Conservation (phyloP, 2,888 invertebrate species). For the Acronicta alni region DNA sequence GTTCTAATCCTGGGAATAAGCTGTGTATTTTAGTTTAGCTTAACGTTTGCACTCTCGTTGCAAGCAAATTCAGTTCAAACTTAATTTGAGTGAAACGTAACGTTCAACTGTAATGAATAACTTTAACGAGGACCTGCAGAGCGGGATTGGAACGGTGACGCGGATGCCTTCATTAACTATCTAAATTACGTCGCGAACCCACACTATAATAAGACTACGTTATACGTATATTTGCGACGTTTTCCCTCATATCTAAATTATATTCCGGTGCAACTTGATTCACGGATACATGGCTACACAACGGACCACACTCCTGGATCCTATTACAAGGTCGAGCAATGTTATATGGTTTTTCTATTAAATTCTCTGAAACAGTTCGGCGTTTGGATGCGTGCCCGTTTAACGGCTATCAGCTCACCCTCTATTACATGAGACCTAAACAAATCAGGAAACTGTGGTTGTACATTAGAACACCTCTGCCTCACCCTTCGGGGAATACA, state of each 20-base stretch:
- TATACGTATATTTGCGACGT: conserved; percentile 33
- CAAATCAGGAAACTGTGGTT: too few species aligned
- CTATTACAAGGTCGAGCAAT: too few species aligned
- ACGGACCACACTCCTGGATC: too few species aligned
- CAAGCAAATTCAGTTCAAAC: conserved; percentile 40
- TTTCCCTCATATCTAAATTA: background rate
- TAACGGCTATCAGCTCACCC: too few species aligned
- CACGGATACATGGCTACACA: too few species aligned
- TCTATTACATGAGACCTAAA: too few species aligned
- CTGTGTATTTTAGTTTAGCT: conserved; percentile 31
- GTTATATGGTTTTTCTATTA: too few species aligned
- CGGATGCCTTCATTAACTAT: conserved; percentile 55
- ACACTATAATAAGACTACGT: conserved; percentile 43
- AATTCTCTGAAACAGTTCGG: too few species aligned
- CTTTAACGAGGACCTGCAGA: conserved; percentile 48
- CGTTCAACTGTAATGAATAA: conserved; percentile 56
- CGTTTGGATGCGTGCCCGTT: too few species aligned
- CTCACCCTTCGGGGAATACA: too few species aligned
- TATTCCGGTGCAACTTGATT: too few species aligned
- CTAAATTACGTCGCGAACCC: conserved; percentile 49
- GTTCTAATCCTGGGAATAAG: conserved; percentile 30
- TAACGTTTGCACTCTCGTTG: conserved; percentile 34
- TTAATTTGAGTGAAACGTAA: conserved; percentile 52
- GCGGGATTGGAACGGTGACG: conserved; percentile 35
- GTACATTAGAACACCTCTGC: too few species aligned